Percentiles rank a stretch among this genome's conserved stretches.
Evolutionary conservation across 2,113 vertebrate species (phyloP).

Genomic region (Oreotrochilus melanogaster): DNA sequence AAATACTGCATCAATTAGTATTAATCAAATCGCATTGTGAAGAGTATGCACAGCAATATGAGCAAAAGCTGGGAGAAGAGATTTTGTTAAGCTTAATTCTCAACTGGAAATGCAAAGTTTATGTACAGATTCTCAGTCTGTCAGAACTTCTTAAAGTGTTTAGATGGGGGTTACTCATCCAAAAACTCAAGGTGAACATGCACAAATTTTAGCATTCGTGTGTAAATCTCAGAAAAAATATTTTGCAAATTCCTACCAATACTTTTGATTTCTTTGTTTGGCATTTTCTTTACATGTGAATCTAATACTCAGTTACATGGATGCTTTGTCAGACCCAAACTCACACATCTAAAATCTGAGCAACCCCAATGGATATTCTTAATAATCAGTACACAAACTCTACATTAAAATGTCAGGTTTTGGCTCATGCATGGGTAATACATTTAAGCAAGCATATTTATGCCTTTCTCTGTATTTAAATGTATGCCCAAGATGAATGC

Average conservation of each 20-base stretch:
- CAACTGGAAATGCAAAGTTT: conserved; percentile 61
- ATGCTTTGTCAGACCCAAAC: background rate
- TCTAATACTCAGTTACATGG: background rate
- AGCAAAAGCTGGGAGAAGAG: conserved; percentile 65
- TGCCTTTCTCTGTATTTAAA: conserved; percentile 66
- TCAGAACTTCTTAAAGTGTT: background rate
- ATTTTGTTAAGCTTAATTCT: conserved; percentile 53
- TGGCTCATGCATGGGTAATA: conserved; percentile 77
- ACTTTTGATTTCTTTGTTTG: background rate
- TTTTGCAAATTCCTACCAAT: background rate
- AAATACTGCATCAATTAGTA: conserved; percentile 41
- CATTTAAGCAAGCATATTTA: conserved; percentile 70
- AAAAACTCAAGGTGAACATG: background rate
- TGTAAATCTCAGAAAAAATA: background rate
- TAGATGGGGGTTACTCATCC: background rate
- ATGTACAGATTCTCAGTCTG: conserved; percentile 33
- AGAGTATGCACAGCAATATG: conserved; percentile 49
- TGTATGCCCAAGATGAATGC: conserved; percentile 76
- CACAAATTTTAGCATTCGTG: background rate
- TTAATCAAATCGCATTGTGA: conserved; percentile 24
- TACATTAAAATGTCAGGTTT: conserved; percentile 56
- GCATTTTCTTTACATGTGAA: background rate
- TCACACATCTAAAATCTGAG: background rate
- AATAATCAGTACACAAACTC: conserved; percentile 64
- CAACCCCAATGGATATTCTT: background rate